Evolutionary conservation across 2,888 invertebrate species (phyloP).

Genomic region (Biston stratarius): DNA sequence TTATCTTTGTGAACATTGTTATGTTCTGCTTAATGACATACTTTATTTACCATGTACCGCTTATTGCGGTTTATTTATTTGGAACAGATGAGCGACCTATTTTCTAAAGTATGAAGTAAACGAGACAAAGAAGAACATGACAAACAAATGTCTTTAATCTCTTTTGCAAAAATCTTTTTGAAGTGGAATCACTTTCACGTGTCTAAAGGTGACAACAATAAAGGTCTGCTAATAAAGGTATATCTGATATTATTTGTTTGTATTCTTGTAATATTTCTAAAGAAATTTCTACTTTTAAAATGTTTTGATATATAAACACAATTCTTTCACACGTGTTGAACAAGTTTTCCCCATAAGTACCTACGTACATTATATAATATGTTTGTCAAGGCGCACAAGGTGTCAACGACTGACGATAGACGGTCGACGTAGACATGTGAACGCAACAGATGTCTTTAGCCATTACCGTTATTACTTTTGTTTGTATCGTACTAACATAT

Average conservation of each 20-base stretch:
- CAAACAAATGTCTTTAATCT: background rate
- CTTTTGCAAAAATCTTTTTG: background rate
- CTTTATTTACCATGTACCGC: constrained; percentile 19
- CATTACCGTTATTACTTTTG: constrained; percentile 69
- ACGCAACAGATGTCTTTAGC: constrained; percentile 69
- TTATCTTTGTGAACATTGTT: constrained; percentile 18
- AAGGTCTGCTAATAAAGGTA: no score
- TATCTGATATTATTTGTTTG: background rate
- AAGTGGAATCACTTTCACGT: background rate
- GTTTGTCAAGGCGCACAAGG: constrained; percentile 39
- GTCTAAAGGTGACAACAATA: background rate
- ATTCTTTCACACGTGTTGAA: constrained; percentile 3
- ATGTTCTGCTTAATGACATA: constrained; percentile 23
- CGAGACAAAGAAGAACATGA: background rate
- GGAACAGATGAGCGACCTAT: constrained; percentile 17
- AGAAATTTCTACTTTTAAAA: background rate
- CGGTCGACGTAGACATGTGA: constrained; percentile 59
- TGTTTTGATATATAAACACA: background rate
- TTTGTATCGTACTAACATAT: constrained; percentile 39
- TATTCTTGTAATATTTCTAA: background rate
- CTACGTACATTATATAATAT: constrained; percentile 37
- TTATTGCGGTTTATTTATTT: constrained; percentile 24
- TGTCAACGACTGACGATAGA: constrained; percentile 57
- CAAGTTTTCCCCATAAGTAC: constrained; percentile 24
- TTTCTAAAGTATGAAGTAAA: constrained; percentile 6